Evolutionary conservation across 2,888 invertebrate genomes (phyloP), one percentile per base, ranked within the genome.

Genomic region (Drosophila engyochracea): DNA sequence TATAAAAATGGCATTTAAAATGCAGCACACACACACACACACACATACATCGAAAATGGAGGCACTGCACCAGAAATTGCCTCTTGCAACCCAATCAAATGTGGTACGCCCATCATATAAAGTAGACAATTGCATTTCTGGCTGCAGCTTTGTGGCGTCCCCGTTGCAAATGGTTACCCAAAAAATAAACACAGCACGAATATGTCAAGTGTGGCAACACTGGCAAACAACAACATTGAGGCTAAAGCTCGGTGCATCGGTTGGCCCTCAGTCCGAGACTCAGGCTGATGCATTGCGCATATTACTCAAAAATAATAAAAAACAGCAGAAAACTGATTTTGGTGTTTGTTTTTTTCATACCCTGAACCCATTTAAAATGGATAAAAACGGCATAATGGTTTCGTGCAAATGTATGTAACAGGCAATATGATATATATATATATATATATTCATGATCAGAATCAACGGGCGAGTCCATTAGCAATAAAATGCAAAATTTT

Each of bases 231-330:
- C 58, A 57, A 39, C 59, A 28, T 16, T 28, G 14, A 30, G 28
- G 57, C 61, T 44, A 51, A 33, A 58, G 59, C 63, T 66, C 62
- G 63, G 73, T 67, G 68, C 58, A 76, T 73, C 53, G 59, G 63
- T 55, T 44, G 39, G 51, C 53, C 37, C 35, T 49, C 47, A 55
- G 57, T 22, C 47, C 28, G 28, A 31, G 62, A 60, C 60, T 80
- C 81, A 83, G 82, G 75, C 85, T 89, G 85, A 87, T 85, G 90
- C 85, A 85, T 85, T 85, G 82, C 88, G 74, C 60, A 87, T 82
- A 89, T 85, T 85, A 87, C 90, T 89, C 88, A 82, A 82, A 89
- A 89, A 79, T 86, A 89, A 89, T 84, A 76, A 70, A 81, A 70
- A 71, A 57, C 67, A 65, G 67, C 58, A 59, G 69, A 70, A 74